phyloP scores from a whole-genome alignment of 1,140 invertebrate genomes.

The Venustaconcha ellipsiformis region DNA sequence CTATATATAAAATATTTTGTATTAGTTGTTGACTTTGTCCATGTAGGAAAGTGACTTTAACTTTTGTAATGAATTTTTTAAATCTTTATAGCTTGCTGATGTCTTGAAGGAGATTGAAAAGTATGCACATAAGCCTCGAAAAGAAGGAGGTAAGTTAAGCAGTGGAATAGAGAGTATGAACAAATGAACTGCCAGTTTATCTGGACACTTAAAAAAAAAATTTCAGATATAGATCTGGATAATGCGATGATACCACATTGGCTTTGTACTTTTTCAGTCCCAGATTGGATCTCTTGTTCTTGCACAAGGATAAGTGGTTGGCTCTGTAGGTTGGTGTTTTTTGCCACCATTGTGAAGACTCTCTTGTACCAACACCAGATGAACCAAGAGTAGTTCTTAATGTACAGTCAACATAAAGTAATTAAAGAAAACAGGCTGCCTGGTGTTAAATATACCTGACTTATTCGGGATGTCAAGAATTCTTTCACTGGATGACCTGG shows the following conservation, averaged over 20 bases:
- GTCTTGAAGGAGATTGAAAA: slow-evolving; percentile 84
- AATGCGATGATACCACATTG: neutral
- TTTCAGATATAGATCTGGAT: neutral
- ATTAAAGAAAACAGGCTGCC: no score
- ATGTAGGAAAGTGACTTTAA: neutral
- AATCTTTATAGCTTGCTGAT: slow-evolving; percentile 73
- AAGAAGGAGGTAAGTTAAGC: slow-evolving; percentile 43
- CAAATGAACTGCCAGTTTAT: neutral
- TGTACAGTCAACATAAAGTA: no score
- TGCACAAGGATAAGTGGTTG: neutral
- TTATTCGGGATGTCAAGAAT: no score
- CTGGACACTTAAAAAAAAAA: neutral
- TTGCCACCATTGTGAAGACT: no score
- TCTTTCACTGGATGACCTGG: no score
- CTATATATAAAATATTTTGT: neutral
- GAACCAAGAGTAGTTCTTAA: no score
- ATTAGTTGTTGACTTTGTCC: neutral
- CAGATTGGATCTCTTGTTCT: neutral
- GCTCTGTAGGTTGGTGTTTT: no score
- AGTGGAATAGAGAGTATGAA: neutral
- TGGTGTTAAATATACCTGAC: no score
- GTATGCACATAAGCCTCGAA: slow-evolving; percentile 76
- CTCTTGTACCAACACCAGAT: no score
- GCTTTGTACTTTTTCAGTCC: neutral
- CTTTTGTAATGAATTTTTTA: neutral